A percentile compares a stretch with the other conserved stretches of the same genome.
These are phyloP conservation scores for Empis livida DNA, from an alignment of 2,888 invertebrate species.

Conservation along the genomic window DNA sequence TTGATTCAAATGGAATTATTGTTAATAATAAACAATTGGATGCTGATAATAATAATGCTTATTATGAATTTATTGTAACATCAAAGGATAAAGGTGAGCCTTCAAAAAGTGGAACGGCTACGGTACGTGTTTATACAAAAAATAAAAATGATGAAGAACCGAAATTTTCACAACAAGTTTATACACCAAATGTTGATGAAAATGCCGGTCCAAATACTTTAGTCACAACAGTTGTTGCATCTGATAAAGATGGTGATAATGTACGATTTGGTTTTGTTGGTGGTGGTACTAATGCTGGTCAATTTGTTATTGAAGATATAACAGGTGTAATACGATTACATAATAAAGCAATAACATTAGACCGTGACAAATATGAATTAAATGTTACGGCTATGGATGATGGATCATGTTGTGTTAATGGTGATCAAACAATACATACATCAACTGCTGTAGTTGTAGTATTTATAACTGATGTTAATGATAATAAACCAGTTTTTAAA, in stretches of 20 bases:
- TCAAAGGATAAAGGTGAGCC: slow-evolving; percentile 94
- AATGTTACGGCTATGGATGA: slow-evolving; percentile 97
- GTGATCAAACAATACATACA: slow-evolving; percentile 76
- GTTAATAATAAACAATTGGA: slow-evolving; percentile 87
- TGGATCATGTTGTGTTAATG: slow-evolving; percentile 89
- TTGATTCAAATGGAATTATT: slow-evolving; percentile 85
- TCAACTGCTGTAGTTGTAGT: slow-evolving; percentile 92
- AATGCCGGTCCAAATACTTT: slow-evolving; percentile 90
- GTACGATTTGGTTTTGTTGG: slow-evolving; percentile 87
- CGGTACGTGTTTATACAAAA: slow-evolving; percentile 90
- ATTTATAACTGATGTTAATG: slow-evolving; percentile 93
- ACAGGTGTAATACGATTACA: slow-evolving; percentile 87
- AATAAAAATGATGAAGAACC: slow-evolving; percentile 98
- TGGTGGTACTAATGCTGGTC: slow-evolving; percentile 78
- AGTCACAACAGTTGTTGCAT: slow-evolving; percentile 92
- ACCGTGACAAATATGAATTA: slow-evolving; percentile 87
- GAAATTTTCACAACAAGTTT: slow-evolving; percentile 91
- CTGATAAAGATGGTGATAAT: slow-evolving; percentile 95
- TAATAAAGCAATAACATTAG: slow-evolving; percentile 72
- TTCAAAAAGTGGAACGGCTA: slow-evolving; percentile 81
- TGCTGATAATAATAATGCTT: slow-evolving; percentile 92
- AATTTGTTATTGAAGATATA: slow-evolving; percentile 90
- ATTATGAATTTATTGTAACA: slow-evolving; percentile 87
- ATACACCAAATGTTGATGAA: slow-evolving; percentile 92
- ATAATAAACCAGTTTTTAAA: slow-evolving; percentile 91